phyloP scores from a whole-genome alignment of 2,113 vertebrate species.

The Gadus chalcogrammus region DNA sequence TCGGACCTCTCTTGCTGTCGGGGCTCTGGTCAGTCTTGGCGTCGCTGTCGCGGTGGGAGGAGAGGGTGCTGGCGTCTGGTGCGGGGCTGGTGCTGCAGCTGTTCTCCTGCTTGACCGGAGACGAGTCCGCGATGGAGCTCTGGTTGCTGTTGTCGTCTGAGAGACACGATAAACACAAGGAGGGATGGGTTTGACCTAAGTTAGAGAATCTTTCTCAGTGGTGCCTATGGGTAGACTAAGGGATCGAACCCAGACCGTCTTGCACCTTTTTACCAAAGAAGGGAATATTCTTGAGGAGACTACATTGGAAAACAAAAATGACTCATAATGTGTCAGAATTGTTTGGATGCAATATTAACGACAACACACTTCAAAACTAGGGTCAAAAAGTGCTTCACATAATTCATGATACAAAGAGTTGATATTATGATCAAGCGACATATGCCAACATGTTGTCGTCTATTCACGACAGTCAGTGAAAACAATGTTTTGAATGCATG shows the following conservation, averaged over 20 bases:
- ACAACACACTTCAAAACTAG: no score
- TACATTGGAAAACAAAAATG: no score
- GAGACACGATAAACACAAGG: background rate
- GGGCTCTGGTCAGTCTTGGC: constrained; percentile 81
- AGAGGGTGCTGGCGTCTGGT: constrained; percentile 73
- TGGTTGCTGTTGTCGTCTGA: constrained; percentile 97
- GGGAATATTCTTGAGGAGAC: no score
- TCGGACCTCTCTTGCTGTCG: constrained; percentile 77
- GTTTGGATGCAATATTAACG: no score
- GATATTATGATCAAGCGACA: background rate
- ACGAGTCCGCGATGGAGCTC: constrained; percentile 95
- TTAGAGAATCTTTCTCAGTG: no score
- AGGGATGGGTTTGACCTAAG: background rate
- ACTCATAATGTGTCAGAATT: no score
- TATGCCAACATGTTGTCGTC: background rate
- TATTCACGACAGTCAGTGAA: background rate
- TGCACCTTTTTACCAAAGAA: no score
- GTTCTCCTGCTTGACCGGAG: constrained; percentile 94
- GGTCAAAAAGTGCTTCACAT: no score
- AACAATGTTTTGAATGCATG: background rate
- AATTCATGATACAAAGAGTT: no score
- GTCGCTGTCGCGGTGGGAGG: constrained; percentile 75
- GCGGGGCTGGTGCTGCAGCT: constrained; percentile 91
- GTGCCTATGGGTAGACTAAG: no score
- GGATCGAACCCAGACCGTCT: no score